Percentiles rank a stretch among this genome's conserved stretches.
Evolutionary conservation across 2,797 vertebrate genomes (phyloP).

Genomic region (Synanceia verrucosa): DNA sequence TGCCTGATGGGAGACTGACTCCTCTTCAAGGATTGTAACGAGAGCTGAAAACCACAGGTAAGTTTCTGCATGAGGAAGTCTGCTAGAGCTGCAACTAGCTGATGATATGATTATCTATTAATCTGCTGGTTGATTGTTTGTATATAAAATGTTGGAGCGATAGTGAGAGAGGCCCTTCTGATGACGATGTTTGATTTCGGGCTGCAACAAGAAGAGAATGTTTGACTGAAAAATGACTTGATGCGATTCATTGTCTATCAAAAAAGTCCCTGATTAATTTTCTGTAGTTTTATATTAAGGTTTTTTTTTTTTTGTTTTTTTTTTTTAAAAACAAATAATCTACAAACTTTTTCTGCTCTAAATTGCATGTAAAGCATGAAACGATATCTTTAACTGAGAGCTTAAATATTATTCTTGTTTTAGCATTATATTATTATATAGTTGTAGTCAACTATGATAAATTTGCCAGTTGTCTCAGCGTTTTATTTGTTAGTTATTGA

Average conservation of each 20-base stretch:
- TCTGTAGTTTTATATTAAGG: no score
- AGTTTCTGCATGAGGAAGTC: background rate
- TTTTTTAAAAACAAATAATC: background rate
- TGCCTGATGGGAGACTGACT: conserved; percentile 59
- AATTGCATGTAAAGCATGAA: background rate
- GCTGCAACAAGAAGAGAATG: background rate
- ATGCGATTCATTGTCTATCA: no score
- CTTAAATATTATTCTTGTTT: no score
- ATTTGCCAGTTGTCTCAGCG: background rate
- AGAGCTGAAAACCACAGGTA: conserved; percentile 66
- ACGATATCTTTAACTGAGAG: background rate
- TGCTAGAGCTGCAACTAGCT: background rate
- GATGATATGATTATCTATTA: background rate
- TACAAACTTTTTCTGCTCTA: background rate
- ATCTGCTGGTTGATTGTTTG: background rate
- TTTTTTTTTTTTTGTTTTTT: no score
- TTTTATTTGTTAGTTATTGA: background rate
- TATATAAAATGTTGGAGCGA: background rate
- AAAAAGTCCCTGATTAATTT: background rate
- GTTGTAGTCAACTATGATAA: background rate
- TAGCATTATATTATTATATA: no score
- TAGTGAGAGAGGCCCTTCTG: background rate
- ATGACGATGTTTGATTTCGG: background rate
- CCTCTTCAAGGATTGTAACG: conserved; percentile 52
- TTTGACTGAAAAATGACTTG: background rate